Conservation (phyloP, 2,888 invertebrate genomes). For the Gryllus longicercus region DNA sequence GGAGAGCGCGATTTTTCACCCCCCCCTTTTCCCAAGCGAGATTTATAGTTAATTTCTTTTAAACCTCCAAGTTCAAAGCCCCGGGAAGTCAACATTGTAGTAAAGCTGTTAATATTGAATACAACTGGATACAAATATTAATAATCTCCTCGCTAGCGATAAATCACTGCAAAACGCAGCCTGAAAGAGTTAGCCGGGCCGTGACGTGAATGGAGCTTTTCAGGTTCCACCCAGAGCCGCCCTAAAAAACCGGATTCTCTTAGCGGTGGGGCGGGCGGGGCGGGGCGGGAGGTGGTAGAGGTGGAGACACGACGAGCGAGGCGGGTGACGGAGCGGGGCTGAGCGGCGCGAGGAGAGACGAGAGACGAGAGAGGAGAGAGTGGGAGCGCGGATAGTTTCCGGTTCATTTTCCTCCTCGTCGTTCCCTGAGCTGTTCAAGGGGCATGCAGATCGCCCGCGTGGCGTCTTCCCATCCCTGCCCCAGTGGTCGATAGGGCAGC, state of each 20-base stretch:
- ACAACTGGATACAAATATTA: constrained; percentile 17
- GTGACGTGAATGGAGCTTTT: constrained; percentile 5
- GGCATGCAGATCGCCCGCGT: background rate
- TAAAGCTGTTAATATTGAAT: constrained; percentile 6
- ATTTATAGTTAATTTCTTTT: constrained; percentile 17
- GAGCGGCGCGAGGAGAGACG: background rate
- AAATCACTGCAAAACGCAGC: background rate
- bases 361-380: background rate
- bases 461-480: background rate
- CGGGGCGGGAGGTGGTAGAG: background rate
- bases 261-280: background rate
- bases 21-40: background rate
- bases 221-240: constrained; percentile 8
- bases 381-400: background rate
- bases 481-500: no score
- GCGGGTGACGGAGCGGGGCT: background rate
- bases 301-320: background rate
- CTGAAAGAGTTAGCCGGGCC: constrained; percentile 4
- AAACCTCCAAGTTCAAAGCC: constrained; percentile 6
- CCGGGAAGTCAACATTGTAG: constrained; percentile 6
- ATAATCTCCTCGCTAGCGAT: background rate
- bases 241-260: constrained; percentile 17
- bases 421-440: background rate
- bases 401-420: constrained; percentile 1
- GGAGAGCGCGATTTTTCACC: background rate